Evolutionary conservation across 1,140 invertebrate species (phyloP).

Genomic region (Drosophila ficusphila): DNA sequence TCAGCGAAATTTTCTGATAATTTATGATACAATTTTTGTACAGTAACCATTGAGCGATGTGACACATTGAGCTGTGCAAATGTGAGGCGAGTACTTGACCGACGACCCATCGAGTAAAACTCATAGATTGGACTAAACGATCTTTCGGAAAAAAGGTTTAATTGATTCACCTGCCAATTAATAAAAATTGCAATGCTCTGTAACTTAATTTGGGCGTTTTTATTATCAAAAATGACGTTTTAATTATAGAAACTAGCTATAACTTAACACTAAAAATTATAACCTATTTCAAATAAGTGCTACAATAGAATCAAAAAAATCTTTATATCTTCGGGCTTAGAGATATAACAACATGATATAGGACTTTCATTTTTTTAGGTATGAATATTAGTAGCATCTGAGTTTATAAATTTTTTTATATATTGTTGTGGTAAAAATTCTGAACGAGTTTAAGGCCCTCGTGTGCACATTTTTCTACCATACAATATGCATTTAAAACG

Average conservation of each 20-base stretch:
- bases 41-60: constrained; percentile 36
- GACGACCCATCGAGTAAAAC: neutral
- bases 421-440: neutral
- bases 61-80: constrained; percentile 26
- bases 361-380: neutral
- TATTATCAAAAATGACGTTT: neutral
- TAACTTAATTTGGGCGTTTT: neutral
- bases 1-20: neutral
- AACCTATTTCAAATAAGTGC: no score
- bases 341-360: no score
- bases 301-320: no score
- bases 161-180: neutral
- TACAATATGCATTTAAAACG: constrained; percentile 2
- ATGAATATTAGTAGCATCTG: neutral
- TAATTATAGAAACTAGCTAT: no score
- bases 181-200: constrained; percentile 35
- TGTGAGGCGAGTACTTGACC: neutral
- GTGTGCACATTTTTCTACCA: neutral
- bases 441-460: neutral
- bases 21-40: neutral
- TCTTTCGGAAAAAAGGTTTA: neutral
- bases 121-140: no score
- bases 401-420: neutral
- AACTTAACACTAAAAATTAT: no score
- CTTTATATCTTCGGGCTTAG: no score